Conservation (phyloP, 2,797 vertebrate species). For the Miichthys miiuy region DNA sequence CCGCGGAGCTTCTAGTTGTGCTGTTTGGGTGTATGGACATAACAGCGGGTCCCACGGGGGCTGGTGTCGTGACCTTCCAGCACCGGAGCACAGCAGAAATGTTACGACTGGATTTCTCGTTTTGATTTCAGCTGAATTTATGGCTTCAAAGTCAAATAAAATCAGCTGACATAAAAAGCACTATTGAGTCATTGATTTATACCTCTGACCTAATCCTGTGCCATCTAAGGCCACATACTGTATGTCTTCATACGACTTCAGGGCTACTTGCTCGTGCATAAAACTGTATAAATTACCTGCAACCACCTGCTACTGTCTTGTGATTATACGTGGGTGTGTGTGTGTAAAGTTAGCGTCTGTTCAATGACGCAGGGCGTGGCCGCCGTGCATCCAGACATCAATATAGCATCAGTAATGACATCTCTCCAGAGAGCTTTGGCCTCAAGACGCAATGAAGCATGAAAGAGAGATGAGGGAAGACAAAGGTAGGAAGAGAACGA, state of each 20-base stretch:
- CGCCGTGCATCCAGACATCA: slow-evolving; percentile 46
- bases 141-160: not conserved
- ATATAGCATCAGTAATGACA: slow-evolving; percentile 62
- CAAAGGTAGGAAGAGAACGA: slow-evolving; percentile 50
- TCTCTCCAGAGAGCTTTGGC: slow-evolving; percentile 61
- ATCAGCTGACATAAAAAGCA: not conserved
- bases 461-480: slow-evolving; percentile 61
- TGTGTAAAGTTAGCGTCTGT: slow-evolving; percentile 26
- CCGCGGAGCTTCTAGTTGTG: slow-evolving; percentile 27
- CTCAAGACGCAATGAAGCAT: slow-evolving; percentile 51
- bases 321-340: slow-evolving; percentile 29
- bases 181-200: not conserved
- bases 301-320: slow-evolving; percentile 38
- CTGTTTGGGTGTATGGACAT: slow-evolving; percentile 33
- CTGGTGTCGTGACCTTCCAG: slow-evolving; percentile 9
- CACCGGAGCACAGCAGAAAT: slow-evolving; percentile 9
- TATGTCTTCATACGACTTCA: slow-evolving; percentile 14
- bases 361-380: slow-evolving; percentile 26
- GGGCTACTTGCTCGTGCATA: slow-evolving; percentile 22
- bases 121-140: slow-evolving; percentile 3
- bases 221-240: not conserved
- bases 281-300: slow-evolving; percentile 38
- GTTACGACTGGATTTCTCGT: slow-evolving; percentile 12
- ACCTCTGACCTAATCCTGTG: not conserved
- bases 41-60: slow-evolving; percentile 27